These are phyloP conservation scores for Corythornis vintsioides DNA, from an alignment of 2,113 vertebrate genomes.

Conservation along the genomic window DNA sequence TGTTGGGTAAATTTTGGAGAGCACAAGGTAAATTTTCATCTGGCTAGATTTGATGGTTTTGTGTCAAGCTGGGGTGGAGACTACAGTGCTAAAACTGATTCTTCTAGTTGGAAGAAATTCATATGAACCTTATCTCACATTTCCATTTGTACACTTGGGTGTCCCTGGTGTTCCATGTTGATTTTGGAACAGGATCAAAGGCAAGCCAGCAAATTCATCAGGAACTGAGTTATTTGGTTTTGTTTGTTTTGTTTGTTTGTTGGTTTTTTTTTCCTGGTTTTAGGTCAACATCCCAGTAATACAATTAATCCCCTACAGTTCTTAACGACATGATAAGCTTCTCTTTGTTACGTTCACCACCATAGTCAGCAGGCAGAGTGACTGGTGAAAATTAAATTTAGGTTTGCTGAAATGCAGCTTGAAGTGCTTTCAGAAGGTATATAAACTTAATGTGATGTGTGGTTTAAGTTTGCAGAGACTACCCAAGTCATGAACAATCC, in stretches of 20 bases:
- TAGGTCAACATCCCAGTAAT: not conserved
- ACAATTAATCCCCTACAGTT: conserved; percentile 3
- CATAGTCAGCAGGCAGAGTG: not conserved
- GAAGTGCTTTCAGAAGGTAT: not conserved
- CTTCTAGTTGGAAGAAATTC: conserved; percentile 25
- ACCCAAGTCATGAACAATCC: not conserved
- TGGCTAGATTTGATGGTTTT: not conserved
- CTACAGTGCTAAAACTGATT: not conserved
- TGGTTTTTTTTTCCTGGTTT: not conserved
- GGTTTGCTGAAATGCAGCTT: not conserved
- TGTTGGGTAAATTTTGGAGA: not conserved
- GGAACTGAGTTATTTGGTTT: not conserved
- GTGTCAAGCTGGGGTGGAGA: not conserved
- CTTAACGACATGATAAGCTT: not conserved
- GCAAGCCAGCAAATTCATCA: not conserved
- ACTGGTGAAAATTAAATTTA: not conserved
- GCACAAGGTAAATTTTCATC: not conserved
- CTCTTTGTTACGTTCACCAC: not conserved
- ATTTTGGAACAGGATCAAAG: conserved; percentile 41
- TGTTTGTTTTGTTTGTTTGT: no score
- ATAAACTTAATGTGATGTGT: not conserved
- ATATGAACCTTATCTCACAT: conserved; percentile 32
- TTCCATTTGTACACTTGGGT: not conserved
- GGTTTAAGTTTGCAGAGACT: not conserved
- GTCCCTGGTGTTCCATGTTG: not conserved